Percentiles rank a stretch among this genome's conserved stretches.
Evolutionary conservation across 2,113 vertebrate genomes (phyloP).

Genomic region (Saccopteryx bilineata): DNA sequence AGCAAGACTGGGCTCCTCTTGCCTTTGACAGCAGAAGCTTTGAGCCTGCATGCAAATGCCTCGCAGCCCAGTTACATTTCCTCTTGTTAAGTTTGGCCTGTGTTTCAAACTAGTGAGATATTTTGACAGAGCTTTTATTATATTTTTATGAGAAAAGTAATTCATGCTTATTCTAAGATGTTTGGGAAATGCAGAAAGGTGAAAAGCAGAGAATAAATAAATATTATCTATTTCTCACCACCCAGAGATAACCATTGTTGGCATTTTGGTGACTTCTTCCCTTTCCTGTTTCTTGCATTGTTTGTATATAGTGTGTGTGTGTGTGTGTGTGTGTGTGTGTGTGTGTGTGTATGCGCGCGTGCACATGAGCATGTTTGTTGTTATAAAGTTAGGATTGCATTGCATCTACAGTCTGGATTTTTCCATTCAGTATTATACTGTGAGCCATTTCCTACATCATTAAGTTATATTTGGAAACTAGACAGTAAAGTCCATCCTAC

Average conservation of each 20-base stretch:
- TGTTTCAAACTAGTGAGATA: conserved; percentile 12
- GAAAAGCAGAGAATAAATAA: background rate
- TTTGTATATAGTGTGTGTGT: background rate
- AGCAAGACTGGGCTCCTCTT: conserved; percentile 14
- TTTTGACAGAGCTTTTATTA: background rate
- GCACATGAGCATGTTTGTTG: background rate
- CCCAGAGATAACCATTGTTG: background rate
- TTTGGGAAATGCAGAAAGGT: background rate
- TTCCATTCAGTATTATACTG: background rate
- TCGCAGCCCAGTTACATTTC: background rate
- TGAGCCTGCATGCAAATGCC: background rate
- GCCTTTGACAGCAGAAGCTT: background rate
- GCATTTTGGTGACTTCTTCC: background rate
- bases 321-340: background rate
- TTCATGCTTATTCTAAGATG: conserved; percentile 14
- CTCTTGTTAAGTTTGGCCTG: background rate
- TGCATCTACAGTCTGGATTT: background rate
- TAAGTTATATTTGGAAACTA: conserved; percentile 1
- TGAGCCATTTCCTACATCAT: background rate
- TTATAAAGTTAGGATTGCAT: background rate
- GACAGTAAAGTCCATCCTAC: background rate
- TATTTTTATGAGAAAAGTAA: conserved; percentile 22
- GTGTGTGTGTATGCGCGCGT: rapidly evolving
- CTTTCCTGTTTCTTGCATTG: background rate
- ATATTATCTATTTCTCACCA: background rate